Evolutionary conservation across 1,140 invertebrate genomes (phyloP), one percentile per base, ranked within the genome.

Genomic region (Cydia amplana): DNA sequence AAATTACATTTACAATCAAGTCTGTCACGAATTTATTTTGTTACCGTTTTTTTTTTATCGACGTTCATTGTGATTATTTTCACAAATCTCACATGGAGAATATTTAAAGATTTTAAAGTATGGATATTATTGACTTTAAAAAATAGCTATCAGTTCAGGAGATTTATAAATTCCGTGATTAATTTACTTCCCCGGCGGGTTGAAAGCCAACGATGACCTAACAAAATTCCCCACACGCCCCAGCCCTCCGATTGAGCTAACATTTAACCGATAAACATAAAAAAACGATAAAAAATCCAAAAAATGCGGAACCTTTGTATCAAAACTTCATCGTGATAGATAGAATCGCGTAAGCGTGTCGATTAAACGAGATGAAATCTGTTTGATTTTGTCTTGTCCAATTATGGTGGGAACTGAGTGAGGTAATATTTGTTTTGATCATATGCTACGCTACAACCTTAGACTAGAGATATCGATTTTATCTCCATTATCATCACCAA

Each of bases 141-240:
- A 40, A 40, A 40, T 40, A 40, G 36, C 36, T 40, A 40, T 40
- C 43, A 46, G 43, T 14, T 14, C 16, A 4, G 12, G 1, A 12
- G 4, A 46, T 1, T 46, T 14, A 40, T 40, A 49, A 3, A 51
- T 51, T 51, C 49, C n/a, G 16, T 60, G 20, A 12, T 3, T 60
- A 12, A 60, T 60, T 60, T 23, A 20, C 18, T 20, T 60, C 20
- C 20, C 12, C 20, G 20, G 55, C 55, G 20, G n/a, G 55, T 60
- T 60, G 55, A 60, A 60, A 60, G 65, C 64, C 25, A 67, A 67
- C n/a, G 65, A 70, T 70, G 65, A 70, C 65, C 32, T 10, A 36
- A 36, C 28, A 32, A 40, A 70, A 70, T 70, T 70, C 65, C 16
- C 32, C 4, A 36, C 65, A 40, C 43, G 28, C 65, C 32, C 65